A percentile compares a stretch with the other conserved stretches of the same genome.
phyloP scores from a whole-genome alignment of 2,113 vertebrate species.

The Dryoscopus gambensis region DNA sequence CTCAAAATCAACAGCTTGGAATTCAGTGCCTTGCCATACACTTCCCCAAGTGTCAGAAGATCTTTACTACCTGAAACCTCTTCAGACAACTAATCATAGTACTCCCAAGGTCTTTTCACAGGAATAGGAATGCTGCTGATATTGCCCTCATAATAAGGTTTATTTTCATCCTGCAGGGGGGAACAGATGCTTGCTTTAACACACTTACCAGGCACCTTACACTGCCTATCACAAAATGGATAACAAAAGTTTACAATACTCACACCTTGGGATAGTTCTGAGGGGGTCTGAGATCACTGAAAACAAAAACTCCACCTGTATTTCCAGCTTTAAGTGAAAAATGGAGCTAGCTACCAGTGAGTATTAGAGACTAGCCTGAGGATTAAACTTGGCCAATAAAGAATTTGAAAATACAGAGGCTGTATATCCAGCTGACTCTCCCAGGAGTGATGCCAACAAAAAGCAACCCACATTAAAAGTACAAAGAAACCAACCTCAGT shows the following conservation, averaged over 20 bases:
- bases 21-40: neutral
- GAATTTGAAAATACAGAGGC: neutral
- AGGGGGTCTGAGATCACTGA: neutral
- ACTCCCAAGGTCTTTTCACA: neutral
- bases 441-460: neutral
- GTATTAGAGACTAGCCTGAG: neutral
- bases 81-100: neutral
- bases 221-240: neutral
- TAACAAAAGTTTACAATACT: neutral
- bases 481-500: neutral
- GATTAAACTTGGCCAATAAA: conserved; percentile 21
- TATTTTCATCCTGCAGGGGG: neutral
- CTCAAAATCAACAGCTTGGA: neutral
- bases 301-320: neutral
- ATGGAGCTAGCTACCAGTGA: neutral
- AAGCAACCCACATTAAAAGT: neutral
- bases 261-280: neutral
- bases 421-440: neutral
- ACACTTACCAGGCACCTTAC: neutral
- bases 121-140: neutral
- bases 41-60: neutral
- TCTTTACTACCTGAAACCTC: neutral
- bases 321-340: conserved; percentile 13
- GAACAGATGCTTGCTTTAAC: neutral
- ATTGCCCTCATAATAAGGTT: neutral